phyloP scores from a whole-genome alignment of 2,113 vertebrate species.

The Piaya cayana region DNA sequence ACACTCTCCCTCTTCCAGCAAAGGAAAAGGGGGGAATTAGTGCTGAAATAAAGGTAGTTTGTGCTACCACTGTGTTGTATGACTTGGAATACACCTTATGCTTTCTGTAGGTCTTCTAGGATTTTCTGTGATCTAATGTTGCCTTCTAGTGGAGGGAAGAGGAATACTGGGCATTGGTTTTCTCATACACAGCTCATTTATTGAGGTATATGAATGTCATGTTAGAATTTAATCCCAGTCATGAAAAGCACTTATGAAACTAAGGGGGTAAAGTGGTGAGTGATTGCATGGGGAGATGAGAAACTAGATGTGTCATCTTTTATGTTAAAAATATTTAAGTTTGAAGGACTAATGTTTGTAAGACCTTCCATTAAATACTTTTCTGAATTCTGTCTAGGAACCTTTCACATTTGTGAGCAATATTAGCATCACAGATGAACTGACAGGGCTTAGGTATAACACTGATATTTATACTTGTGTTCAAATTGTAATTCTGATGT shows the following conservation, averaged over 20 bases:
- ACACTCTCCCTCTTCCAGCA: accelerated
- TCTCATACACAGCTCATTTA: neutral
- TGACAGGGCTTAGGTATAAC: neutral
- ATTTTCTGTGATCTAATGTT: neutral
- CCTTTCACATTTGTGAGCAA: neutral
- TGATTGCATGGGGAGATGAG: accelerated
- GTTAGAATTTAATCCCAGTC: neutral
- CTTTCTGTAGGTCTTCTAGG: neutral
- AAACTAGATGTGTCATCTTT: neutral
- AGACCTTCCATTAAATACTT: neutral
- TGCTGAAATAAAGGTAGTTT: neutral
- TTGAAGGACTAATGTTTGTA: neutral
- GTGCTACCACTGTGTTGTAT: accelerated
- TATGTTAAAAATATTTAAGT: neutral
- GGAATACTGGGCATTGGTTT: no score
- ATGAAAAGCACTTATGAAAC: neutral
- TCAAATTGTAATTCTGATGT: neutral
- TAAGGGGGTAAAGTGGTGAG: neutral
- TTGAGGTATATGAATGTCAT: neutral
- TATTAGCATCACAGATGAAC: accelerated
- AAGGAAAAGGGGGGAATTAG: neutral
- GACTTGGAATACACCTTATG: neutral
- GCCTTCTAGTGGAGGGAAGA: conserved; percentile 33
- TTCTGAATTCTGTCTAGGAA: neutral
- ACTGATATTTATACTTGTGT: neutral